Evolutionary conservation across 2,888 invertebrate genomes (phyloP).

Genomic region (Adelphocoris suturalis): DNA sequence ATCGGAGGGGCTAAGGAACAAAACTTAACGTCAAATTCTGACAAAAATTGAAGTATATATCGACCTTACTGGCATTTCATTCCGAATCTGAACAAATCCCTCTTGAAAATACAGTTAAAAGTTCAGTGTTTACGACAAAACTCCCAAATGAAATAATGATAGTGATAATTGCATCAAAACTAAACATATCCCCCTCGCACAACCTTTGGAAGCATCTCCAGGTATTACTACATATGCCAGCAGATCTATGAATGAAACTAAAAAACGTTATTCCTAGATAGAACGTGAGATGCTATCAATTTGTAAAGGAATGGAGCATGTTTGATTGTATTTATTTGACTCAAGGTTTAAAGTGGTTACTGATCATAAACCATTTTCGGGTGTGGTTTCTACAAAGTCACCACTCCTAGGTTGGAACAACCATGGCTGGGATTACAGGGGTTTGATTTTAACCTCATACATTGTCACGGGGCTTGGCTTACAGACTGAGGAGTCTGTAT

Average conservation of each 20-base stretch:
- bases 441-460: neutral
- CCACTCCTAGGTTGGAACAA: neutral
- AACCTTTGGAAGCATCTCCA: neutral
- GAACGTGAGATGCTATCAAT: neutral
- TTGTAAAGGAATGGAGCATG: neutral
- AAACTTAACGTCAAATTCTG: too few relatives aligned
- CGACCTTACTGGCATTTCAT: too few relatives aligned
- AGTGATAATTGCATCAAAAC: too few relatives aligned
- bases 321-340: neutral
- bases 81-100: too few relatives aligned
- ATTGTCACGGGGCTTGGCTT: neutral
- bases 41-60: too few relatives aligned
- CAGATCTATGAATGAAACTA: neutral
- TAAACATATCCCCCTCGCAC: too few relatives aligned
- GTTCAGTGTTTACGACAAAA: too few relatives aligned
- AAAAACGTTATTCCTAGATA: too few relatives aligned
- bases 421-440: neutral
- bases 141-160: too few relatives aligned
- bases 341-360: neutral
- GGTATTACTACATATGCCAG: neutral
- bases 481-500: too few relatives aligned
- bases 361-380: conserved; percentile 11
- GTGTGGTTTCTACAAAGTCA: neutral
- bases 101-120: too few relatives aligned
- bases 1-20: too few relatives aligned